A percentile compares a stretch with the other conserved stretches of the same genome.
Evolutionary conservation across 2,113 vertebrate species (phyloP).

Genomic region (Corynorhinus townsendii): DNA sequence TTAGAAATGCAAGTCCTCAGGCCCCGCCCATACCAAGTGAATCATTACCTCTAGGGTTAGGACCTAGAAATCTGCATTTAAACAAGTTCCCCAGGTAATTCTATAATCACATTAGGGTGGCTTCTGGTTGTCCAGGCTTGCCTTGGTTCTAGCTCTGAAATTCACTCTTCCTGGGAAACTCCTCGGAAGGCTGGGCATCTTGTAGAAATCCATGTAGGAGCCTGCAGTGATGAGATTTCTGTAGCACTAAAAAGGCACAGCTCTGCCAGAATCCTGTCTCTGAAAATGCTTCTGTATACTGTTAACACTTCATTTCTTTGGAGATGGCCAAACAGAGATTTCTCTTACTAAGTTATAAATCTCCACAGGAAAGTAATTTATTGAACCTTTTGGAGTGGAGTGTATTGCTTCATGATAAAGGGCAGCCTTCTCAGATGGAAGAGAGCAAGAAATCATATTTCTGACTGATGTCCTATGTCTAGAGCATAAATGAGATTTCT

Average conservation of each 20-base stretch:
- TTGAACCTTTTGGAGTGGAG: background rate
- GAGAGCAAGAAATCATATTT: background rate
- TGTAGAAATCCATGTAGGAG: background rate
- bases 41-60: background rate
- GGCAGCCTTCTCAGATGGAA: background rate
- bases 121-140: background rate
- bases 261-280: background rate
- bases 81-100: background rate
- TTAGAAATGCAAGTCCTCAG: background rate
- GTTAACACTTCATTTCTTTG: background rate
- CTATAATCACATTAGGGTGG: background rate
- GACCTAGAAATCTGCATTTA: background rate
- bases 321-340: background rate
- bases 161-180: background rate
- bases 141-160: background rate
- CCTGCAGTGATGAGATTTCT: background rate
- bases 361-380: background rate
- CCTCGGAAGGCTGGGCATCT: background rate
- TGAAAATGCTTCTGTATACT: constrained; percentile 1
- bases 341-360: constrained; percentile 1
- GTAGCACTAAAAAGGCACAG: background rate
- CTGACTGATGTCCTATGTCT: background rate
- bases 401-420: background rate
- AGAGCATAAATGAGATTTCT: background rate
- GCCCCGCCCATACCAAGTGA: background rate